Base-by-base conservation (phyloP, 23 tunicate species). In the Halocynthia aurantium region DNA sequence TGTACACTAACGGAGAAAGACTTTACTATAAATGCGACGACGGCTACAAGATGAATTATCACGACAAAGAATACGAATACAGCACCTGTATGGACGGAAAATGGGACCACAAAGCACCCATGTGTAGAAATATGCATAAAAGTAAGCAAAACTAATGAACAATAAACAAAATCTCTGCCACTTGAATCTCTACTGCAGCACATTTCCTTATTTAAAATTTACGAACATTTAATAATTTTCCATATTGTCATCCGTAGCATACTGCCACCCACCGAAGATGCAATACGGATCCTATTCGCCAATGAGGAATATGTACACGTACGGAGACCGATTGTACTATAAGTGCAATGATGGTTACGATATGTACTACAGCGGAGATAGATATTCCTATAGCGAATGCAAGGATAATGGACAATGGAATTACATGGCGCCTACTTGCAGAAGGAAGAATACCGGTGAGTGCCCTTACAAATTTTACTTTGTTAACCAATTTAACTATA, bases 321-420 rank as follows among this genome's bases (percentile, higher is more conserved):
- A 55, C 56, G 78, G 78, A 53, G 78, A 74, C 9, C 56, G 57
- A 51, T 44, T 74, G 31, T 52, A 54, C n/a, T 74, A 52, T 6
- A 74, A 74, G 56, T 74, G 78, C 31, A 52, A 74, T 10, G n/a
- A 54, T 8, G 78, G 78, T 13, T 74, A 74, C 62, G 56, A 20
- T 22, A 17, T 74, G 21, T 54, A 54, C 19, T 74, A 74, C 57
- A 9, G 31, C 5, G 31, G 56, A 12, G 78, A 74, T 54, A n/a
- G 78, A 49, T 74, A n/a, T 56, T 62, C 55, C 55, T 74, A 74
- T 49, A 54, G 50, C 21, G 31, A 44, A 8, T 74, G 78, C 6
- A 54, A 21, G n/a, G n/a, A 74, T 17, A 64, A 53, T 8, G 78
- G 78, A 53, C 19, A 74, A 17, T 74, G 78, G 78, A 15, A 70